Conservation (phyloP, 2,888 invertebrate species). For the Tenthredo livida region DNA sequence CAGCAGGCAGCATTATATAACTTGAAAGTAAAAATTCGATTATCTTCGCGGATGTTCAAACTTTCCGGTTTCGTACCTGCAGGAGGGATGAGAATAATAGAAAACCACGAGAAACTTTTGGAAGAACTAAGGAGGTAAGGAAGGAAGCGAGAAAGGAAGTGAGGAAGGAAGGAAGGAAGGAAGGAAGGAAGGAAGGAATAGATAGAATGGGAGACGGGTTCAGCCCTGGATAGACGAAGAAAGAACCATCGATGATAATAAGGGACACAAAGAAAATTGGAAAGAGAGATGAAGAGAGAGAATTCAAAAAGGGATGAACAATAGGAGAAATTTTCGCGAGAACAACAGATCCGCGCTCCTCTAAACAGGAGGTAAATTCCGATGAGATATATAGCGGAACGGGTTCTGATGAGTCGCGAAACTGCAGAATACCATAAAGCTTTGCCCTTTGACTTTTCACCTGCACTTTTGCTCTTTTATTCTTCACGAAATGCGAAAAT, state of each 20-base stretch:
- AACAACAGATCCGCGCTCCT: conserved; percentile 18
- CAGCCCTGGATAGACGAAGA: conserved; percentile 28
- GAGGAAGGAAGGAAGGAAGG: neutral
- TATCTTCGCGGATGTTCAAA: conserved; percentile 46
- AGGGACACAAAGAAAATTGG: neutral
- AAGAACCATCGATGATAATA: neutral
- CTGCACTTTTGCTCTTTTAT: neutral
- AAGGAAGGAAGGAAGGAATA: neutral
- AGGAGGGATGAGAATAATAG: conserved; percentile 42
- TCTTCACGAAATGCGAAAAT: neutral
- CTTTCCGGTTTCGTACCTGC: neutral
- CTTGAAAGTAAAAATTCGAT: conserved; percentile 47
- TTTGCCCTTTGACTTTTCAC: neutral
- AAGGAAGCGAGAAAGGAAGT: too few relatives aligned
- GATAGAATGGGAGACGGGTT: neutral
- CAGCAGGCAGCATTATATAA: conserved; percentile 32
- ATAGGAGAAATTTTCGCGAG: conserved; percentile 61
- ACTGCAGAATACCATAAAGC: neutral
- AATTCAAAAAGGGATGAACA: conserved; percentile 60
- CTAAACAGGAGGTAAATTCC: conserved; percentile 37
- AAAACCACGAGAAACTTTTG: conserved; percentile 47
- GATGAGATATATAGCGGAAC: neutral
- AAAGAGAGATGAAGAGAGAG: neutral
- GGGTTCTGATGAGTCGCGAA: conserved; percentile 2
- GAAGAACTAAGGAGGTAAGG: neutral